Percentiles rank a stretch among this genome's conserved stretches.
phyloP scores from a whole-genome alignment of 2,797 vertebrate genomes.

The Hipposideros larvatus region DNA sequence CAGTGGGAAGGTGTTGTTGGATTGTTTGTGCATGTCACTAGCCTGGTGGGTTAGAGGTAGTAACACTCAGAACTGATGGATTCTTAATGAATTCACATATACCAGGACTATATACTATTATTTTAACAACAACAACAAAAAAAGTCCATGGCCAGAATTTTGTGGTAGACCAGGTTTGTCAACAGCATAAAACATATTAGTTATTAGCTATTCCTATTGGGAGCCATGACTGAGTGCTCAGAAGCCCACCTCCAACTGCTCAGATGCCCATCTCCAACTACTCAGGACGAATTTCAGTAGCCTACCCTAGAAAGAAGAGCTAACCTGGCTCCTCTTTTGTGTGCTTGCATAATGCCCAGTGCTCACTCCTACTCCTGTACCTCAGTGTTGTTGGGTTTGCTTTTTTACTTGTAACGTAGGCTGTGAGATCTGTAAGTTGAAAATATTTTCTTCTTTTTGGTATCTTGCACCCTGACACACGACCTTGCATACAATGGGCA shows the following conservation, averaged over 20 bases:
- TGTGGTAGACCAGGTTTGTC: neutral
- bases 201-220: neutral
- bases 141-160: constrained; percentile 67
- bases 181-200: neutral
- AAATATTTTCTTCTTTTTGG: neutral
- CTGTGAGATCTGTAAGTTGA: neutral
- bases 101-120: constrained; percentile 76
- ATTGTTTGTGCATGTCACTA: neutral
- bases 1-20: neutral
- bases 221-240: neutral
- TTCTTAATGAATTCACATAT: constrained; percentile 69
- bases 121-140: constrained; percentile 72
- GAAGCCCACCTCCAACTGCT: neutral
- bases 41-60: constrained; percentile 46
- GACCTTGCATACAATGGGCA: neutral
- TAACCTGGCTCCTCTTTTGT: neutral
- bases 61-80: constrained; percentile 66
- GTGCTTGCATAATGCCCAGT: neutral
- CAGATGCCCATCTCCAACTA: neutral
- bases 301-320: neutral
- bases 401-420: neutral
- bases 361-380: neutral
- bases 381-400: neutral
- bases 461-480: no score
- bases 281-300: neutral